Evolutionary conservation across 2,797 vertebrate species (phyloP), one percentile per base, ranked within the genome.

Genomic region (Clarias pachynema): DNA sequence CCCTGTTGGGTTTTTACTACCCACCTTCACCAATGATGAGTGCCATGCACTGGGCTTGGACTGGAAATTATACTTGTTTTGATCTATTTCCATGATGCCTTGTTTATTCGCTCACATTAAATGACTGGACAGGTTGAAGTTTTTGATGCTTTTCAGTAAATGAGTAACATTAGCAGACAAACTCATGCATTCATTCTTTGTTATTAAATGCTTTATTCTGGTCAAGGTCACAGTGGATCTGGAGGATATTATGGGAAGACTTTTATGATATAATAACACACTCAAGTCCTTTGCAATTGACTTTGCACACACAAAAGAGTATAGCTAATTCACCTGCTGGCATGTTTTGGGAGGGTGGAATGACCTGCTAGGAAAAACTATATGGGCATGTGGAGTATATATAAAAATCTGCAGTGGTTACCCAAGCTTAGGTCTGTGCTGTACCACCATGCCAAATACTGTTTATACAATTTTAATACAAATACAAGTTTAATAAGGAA

Each of bases 1-100:
- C 15, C 74, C 68, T 59, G 53, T 49, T 66, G 80, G 59, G 16
- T 78, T 82, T 82, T 72, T 79, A 79, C 69, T n/a, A 66, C 6
- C 56, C 53, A 22, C 59, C 59, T 63, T 75, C 81, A 86, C 66
- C 81, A 31, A 74, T 44, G 59, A 22, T 62, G 31, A 49, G 62
- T 63, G 40, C 26, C 26, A 65, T 53, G 26, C 63, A 75, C 31
- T 77, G 79, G 34, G 53, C 62, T 82, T 68, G 15, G 72, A 56
- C 59, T 81, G 37, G 59, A 85, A 85, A 85, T 49, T 62, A 70
- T 9, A 66, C 24, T 75, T 75, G 62, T 77, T 68, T 82, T 81
- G 26, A 34, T 81, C 14, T 60, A 81, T 85, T 74, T 74, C 62
- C 70, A 81, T 66, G 24, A 60, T 66, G 44, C 5, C 16, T 22